A percentile compares a stretch with the other conserved stretches of the same genome.
Conservation (phyloP, 1,140 invertebrate genomes). For the Heliothis subflexa region DNA sequence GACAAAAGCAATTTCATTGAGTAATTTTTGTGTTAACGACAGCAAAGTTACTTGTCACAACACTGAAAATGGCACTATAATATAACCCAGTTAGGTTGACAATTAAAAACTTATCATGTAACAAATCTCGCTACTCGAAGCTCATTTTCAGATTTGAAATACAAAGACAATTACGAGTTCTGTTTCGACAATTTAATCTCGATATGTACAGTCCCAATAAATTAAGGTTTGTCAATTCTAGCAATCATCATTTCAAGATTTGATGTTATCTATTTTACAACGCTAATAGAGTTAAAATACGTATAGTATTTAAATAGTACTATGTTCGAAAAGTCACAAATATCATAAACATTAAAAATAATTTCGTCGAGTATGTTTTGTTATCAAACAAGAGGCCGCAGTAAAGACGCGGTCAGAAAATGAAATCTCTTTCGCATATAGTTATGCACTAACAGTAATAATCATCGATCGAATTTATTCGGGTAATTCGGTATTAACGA, state of each 20-base stretch:
- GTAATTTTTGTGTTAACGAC: constrained; percentile 45
- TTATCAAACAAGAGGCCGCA: constrained; percentile 17
- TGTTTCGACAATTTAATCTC: constrained; percentile 54
- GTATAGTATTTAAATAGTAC: constrained; percentile 14
- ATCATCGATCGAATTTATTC: constrained; percentile 49
- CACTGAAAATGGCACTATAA: constrained; percentile 67
- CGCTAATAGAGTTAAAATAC: constrained; percentile 39
- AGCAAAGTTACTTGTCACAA: constrained; percentile 55
- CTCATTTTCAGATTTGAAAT: constrained; percentile 10
- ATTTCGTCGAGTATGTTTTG: constrained; percentile 38
- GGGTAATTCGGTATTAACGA: constrained; percentile 33
- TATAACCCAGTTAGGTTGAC: constrained; percentile 60
- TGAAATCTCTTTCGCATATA: constrained; percentile 35
- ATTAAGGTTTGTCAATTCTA: constrained; percentile 42
- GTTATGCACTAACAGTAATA: constrained; percentile 36
- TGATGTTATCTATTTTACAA: constrained; percentile 42
- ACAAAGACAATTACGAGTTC: constrained; percentile 36
- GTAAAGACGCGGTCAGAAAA: constrained; percentile 44
- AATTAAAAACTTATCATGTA: constrained; percentile 50
- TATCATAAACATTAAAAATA: constrained; percentile 49
- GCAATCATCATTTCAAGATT: constrained; percentile 9
- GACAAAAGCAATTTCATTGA: constrained; percentile 55
- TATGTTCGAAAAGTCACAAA: constrained; percentile 44
- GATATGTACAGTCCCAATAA: constrained; percentile 56
- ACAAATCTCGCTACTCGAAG: constrained; percentile 49